Evolutionary conservation across 1,140 invertebrate species (phyloP).

Genomic region (Scaptomyza pallida): DNA sequence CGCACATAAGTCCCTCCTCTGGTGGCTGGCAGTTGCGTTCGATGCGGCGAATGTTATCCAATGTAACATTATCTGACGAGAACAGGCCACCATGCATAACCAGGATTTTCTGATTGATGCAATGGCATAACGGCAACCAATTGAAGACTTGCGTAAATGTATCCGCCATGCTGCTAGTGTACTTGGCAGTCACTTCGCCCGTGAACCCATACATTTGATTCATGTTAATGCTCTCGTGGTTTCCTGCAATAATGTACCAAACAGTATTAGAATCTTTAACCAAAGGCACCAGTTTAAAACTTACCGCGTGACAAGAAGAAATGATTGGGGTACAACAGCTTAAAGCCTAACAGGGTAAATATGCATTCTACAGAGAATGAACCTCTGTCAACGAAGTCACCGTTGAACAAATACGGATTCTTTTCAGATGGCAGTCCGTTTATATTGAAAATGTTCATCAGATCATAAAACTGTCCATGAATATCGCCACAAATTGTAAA

Average conservation of each 20-base stretch:
- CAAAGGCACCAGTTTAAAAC: constrained; percentile 17
- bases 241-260: constrained; percentile 87
- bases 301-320: constrained; percentile 99
- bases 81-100: constrained; percentile 98
- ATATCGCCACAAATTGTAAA: constrained; percentile 99
- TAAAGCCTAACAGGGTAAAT: constrained; percentile 98
- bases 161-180: constrained; percentile 96
- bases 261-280: neutral
- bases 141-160: constrained; percentile 99
- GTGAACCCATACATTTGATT: constrained; percentile 99
- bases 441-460: constrained; percentile 98
- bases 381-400: constrained; percentile 99
- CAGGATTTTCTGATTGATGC: constrained; percentile 95
- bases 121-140: constrained; percentile 97
- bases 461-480: constrained; percentile 99
- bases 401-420: constrained; percentile 93
- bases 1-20: constrained; percentile 98
- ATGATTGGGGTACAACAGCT: constrained; percentile 97
- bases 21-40: constrained; percentile 98
- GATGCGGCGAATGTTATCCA: constrained; percentile 95
- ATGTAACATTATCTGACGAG: constrained; percentile 93
- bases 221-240: constrained; percentile 99
- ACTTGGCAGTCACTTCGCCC: constrained; percentile 98
- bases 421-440: constrained; percentile 97
- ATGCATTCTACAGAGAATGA: constrained; percentile 99